Percentiles rank a stretch among this genome's conserved stretches.
Evolutionary conservation across 2,888 invertebrate genomes (phyloP).

Genomic region (Amphipoea lucens): DNA sequence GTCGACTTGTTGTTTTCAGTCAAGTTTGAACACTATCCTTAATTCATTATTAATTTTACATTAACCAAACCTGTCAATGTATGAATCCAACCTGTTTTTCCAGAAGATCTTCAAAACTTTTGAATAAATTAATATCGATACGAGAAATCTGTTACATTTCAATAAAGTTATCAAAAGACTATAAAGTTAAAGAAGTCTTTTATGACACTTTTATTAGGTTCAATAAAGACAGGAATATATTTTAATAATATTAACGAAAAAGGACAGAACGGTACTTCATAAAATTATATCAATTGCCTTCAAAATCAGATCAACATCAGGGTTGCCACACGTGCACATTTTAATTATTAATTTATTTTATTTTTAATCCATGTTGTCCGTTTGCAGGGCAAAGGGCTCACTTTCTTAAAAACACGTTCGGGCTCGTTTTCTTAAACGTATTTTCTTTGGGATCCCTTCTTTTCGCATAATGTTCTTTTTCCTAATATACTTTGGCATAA

Average conservation of each 20-base stretch:
- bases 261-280: conserved; percentile 15
- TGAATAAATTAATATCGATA: not conserved
- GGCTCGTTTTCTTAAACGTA: no score
- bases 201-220: conserved; percentile 27
- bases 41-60: not conserved
- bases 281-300: conserved; percentile 38
- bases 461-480: no score
- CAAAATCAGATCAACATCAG: conserved; percentile 16
- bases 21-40: not conserved
- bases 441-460: no score
- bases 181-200: conserved; percentile 31
- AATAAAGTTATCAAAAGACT: conserved; percentile 35
- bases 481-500: no score
- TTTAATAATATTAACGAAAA: conserved; percentile 27
- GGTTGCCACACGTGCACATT: conserved; percentile 13
- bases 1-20: not conserved
- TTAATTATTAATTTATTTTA: not conserved
- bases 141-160: conserved; percentile 9
- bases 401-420: not conserved
- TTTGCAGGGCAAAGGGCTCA: not conserved
- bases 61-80: not conserved
- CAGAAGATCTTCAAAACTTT: not conserved
- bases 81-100: not conserved
- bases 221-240: conserved; percentile 39
- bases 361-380: not conserved